Percentiles rank a stretch among this genome's conserved stretches.
These are phyloP conservation scores for Achatina immaculata DNA, from an alignment of 1,140 invertebrate species.

Conservation along the genomic window DNA sequence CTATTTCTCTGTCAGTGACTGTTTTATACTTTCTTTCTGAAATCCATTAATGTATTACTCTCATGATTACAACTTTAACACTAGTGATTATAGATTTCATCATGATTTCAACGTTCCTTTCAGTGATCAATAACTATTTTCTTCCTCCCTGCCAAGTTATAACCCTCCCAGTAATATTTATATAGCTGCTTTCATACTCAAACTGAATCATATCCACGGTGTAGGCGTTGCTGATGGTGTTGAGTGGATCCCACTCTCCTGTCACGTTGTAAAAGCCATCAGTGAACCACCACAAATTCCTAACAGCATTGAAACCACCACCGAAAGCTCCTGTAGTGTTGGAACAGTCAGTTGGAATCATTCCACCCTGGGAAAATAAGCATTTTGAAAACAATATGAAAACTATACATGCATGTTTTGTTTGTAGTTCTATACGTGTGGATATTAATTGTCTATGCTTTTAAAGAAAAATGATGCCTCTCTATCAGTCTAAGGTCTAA, in stretches of 20 bases:
- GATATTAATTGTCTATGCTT: not conserved
- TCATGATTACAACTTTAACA: not conserved
- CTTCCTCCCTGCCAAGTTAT: too few relatives aligned
- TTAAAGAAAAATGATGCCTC: slow-evolving; percentile 1
- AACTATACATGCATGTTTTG: too few relatives aligned
- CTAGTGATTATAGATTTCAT: not conserved
- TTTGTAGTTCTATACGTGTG: too few relatives aligned
- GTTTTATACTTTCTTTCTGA: not conserved
- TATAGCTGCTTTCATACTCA: slow-evolving; percentile 8
- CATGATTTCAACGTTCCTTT: too few relatives aligned
- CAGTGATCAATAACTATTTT: too few relatives aligned
- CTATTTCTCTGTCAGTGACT: too few relatives aligned
- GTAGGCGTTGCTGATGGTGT: slow-evolving; percentile 35
- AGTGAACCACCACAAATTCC: slow-evolving; percentile 30
- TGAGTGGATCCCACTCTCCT: slow-evolving; percentile 29
- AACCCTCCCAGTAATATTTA: too few relatives aligned
- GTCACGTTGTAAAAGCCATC: slow-evolving; percentile 29
- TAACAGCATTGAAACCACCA: slow-evolving; percentile 22
- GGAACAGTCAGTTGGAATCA: slow-evolving; percentile 29
- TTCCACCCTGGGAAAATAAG: slow-evolving; percentile 1
- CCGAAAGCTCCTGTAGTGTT: not conserved
- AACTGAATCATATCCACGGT: slow-evolving; percentile 26
- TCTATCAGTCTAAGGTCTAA: not conserved
- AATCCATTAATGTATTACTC: not conserved
- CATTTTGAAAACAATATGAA: not conserved